phyloP scores from a whole-genome alignment of 2,113 vertebrate species.

The Tyto alba region DNA sequence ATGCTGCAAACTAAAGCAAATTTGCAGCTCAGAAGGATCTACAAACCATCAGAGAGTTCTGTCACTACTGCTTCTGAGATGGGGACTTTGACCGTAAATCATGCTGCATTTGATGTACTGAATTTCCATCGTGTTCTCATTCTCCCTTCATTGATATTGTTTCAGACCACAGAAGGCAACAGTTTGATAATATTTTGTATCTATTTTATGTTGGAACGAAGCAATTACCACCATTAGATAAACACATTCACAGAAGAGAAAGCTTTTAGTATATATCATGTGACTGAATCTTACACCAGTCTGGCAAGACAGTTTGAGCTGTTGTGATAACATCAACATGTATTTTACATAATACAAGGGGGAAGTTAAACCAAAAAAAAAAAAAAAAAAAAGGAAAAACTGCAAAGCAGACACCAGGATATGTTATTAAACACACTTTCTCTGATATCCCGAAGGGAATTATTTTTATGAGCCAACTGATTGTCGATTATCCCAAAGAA shows the following conservation, averaged over 20 bases:
- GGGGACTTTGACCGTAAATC: neutral
- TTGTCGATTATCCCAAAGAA: neutral
- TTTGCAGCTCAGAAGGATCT: neutral
- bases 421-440: neutral
- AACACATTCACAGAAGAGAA: neutral
- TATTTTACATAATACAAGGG: neutral
- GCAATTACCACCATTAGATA: neutral
- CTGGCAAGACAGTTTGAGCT: neutral
- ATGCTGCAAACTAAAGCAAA: neutral
- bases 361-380: neutral
- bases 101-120: neutral
- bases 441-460: neutral
- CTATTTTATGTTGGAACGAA: neutral
- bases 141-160: neutral
- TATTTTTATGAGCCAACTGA: neutral
- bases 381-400: neutral
- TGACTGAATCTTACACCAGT: neutral
- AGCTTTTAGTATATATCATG: neutral
- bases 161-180: neutral
- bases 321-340: neutral
- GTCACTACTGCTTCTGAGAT: neutral
- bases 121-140: neutral
- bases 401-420: neutral
- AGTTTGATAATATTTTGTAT: neutral
- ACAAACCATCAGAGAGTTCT: neutral